Base-by-base conservation (phyloP, 2,113 vertebrate species). In the Capricornis sumatraensis region DNA sequence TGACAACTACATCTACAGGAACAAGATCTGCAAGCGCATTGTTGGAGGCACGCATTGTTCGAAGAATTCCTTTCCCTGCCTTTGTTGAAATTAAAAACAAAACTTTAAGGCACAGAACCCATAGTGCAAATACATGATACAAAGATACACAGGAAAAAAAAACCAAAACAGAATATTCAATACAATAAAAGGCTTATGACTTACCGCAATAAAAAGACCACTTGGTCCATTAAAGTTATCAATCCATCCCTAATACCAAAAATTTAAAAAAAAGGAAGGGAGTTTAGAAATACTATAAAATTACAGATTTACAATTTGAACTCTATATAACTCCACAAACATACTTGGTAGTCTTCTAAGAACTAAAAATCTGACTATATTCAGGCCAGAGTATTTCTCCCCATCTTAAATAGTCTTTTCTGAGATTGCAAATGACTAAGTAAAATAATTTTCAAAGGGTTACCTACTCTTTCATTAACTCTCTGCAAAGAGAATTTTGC, bases 161-260 rank as follows among this genome's bases (percentile, higher is more conserved):
- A 76, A 55, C 15, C 84, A 74, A 36, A 5, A 36, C 1, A 92
- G 13, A 93, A 25, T 84, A 87, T 84, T 94, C 97, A 96, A 36
- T 87, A 95, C 78, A 96, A 96, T 91, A 43, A 88, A 93, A 96
- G 12, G 45, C 71, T 97, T 98, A 99, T 43, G 27, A 76, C 99
- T 99, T 98, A 99, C 99, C 90, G 99, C 99, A 98, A 99, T 99
- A 97, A 99, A 99, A 96, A 99, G 99, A 98, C 99, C 99, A 99
- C 99, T 99, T 28, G 99, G 99, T 97, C 99, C 99, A 96, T 99
- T 99, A 98, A 99, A 99, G 98, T 99, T 99, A 99, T 99, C 99
- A 95, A 99, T 99, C 99, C 99, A 99, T 94, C 99, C 99, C 99
- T 99, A 96, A 98, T 90, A 95, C 21, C 21, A 97, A 98, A 97